Percentiles rank a stretch among this genome's conserved stretches.
phyloP scores from a whole-genome alignment of 2,113 vertebrate genomes.

The Recurvirostra avosetta region DNA sequence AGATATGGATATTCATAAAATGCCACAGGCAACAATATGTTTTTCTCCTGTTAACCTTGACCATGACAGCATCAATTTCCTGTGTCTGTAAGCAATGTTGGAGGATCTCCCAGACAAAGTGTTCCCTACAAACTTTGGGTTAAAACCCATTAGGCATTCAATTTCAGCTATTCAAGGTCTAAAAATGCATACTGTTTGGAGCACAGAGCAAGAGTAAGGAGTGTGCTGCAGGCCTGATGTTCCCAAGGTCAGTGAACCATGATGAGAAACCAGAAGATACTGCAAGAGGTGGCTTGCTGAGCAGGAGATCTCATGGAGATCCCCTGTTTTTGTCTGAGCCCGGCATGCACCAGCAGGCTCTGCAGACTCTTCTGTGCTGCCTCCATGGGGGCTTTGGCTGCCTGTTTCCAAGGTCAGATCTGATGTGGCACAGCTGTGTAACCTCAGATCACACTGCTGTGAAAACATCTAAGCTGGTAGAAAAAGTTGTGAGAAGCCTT shows the following conservation, averaged over 20 bases:
- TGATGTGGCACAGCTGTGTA: too few species aligned
- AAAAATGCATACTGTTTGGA: background rate
- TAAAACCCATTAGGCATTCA: background rate
- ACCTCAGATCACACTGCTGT: background rate
- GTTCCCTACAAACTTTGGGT: background rate
- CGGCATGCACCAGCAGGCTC: rapidly evolving
- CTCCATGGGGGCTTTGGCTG: background rate
- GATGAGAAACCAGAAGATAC: background rate
- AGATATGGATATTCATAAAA: background rate
- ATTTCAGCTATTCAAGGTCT: background rate
- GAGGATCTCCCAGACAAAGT: background rate
- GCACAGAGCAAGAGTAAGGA: background rate
- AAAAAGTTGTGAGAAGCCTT: background rate
- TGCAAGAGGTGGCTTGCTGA: background rate
- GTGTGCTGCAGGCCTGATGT: background rate
- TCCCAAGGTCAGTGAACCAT: background rate
- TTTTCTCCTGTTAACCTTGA: background rate
- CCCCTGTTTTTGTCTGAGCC: background rate
- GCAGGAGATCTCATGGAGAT: background rate
- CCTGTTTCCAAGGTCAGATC: background rate
- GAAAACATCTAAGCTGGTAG: background rate
- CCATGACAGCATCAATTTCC: background rate
- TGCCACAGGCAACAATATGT: rapidly evolving
- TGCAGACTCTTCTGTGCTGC: background rate
- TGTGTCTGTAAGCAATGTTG: background rate